These are phyloP conservation scores for Melipona quadrifasciata DNA, from an alignment of 1,140 invertebrate species.

Conservation along the genomic window DNA sequence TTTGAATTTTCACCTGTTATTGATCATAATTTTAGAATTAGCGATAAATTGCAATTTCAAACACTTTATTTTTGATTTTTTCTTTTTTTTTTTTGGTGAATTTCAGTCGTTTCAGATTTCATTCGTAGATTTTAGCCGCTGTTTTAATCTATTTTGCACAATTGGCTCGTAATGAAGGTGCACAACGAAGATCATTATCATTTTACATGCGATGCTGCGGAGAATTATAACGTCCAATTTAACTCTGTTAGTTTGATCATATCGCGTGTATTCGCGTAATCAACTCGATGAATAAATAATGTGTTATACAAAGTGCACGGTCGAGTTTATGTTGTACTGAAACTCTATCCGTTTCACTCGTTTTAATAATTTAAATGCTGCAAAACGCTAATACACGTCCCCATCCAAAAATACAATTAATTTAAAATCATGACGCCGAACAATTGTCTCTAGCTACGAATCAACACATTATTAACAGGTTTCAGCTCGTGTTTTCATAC, in stretches of 20 bases:
- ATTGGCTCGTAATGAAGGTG: neutral
- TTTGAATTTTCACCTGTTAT: too few species aligned
- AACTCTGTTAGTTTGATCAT: neutral
- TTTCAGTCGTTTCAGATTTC: neutral
- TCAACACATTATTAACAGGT: too few species aligned
- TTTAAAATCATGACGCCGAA: neutral
- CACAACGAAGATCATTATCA: neutral
- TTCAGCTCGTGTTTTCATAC: too few species aligned
- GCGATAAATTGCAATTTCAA: too few species aligned
- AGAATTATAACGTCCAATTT: neutral
- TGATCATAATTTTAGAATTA: too few species aligned
- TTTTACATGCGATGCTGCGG: neutral
- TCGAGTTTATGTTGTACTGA: neutral
- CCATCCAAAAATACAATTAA: neutral
- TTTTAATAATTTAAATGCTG: neutral
- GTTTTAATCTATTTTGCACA: neutral
- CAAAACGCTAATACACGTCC: neutral
- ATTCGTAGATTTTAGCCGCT: neutral
- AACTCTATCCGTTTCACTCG: neutral
- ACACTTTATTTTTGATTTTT: too few species aligned
- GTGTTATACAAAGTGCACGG: neutral
- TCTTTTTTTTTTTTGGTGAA: too few species aligned
- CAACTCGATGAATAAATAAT: constrained; percentile 3
- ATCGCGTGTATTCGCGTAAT: neutral
- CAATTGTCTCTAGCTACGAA: neutral